Evolutionary conservation across 2,113 vertebrate genomes (phyloP).

Genomic region (Microcebus jonahi): DNA sequence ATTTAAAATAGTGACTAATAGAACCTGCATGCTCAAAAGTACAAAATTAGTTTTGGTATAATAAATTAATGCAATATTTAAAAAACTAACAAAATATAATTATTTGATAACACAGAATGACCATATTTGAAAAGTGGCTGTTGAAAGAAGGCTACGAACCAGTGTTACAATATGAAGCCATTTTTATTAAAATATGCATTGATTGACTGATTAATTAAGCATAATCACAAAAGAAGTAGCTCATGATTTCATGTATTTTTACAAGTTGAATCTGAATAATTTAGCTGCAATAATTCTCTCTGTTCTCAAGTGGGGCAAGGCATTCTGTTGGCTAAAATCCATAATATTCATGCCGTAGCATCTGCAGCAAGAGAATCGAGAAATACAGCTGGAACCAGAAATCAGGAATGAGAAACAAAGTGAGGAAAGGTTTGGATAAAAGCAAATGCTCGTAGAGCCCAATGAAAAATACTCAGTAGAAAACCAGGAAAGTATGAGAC

Average conservation of each 20-base stretch:
- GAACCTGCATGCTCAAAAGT: neutral
- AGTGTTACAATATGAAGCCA: neutral
- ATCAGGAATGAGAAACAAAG: neutral
- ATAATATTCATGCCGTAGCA: neutral
- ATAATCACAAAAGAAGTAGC: neutral
- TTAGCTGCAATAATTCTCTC: neutral
- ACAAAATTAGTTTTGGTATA: neutral
- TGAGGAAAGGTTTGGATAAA: neutral
- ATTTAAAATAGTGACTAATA: neutral
- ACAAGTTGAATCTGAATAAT: neutral
- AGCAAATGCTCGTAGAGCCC: neutral
- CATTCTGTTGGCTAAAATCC: neutral
- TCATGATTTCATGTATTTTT: neutral
- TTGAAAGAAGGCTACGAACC: neutral
- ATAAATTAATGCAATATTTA: neutral
- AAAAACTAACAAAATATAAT: neutral
- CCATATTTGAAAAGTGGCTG: neutral
- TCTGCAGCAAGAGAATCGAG: neutral
- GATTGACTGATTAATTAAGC: constrained; percentile 36
- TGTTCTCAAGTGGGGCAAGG: neutral
- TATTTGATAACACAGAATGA: neutral
- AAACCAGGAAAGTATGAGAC: neutral
- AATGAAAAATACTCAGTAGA: neutral
- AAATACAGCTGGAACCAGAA: neutral
- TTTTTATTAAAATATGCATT: constrained; percentile 16